These are phyloP conservation scores for Tethya wilhelma DNA, from an alignment of 37 sponge, comb jelly and placozoan genomes.

Conservation along the genomic window DNA sequence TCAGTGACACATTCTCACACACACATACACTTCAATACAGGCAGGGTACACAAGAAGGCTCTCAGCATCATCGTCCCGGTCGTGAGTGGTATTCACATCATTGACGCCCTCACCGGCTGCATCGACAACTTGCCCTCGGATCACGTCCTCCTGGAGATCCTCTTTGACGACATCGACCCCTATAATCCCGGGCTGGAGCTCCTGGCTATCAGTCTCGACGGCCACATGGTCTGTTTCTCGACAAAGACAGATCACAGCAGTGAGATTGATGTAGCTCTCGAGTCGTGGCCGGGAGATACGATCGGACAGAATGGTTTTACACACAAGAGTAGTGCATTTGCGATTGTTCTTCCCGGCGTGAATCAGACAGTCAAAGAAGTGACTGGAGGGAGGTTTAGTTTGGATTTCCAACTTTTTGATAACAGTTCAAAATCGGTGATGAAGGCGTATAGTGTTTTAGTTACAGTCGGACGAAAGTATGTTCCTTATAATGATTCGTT, in stretches of 20 bases:
- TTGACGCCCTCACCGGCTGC: constrained; percentile 38
- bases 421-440: not conserved
- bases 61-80: constrained; percentile 20
- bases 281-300: constrained; percentile 52
- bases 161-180: constrained; percentile 58
- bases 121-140: not conserved
- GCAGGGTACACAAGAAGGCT: no score
- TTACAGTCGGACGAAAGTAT: constrained; percentile 36
- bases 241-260: not conserved
- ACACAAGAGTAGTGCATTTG: constrained; percentile 50
- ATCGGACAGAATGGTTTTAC: constrained; percentile 43
- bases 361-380: constrained; percentile 27
- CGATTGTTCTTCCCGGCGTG: not conserved
- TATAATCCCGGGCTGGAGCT: constrained; percentile 60
- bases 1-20: no score
- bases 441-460: not conserved
- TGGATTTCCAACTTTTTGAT: constrained; percentile 20
- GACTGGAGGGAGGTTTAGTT: constrained; percentile 32
- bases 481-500: constrained; percentile 10
- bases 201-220: constrained; percentile 31
- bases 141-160: constrained; percentile 13
- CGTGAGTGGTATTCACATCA: constrained; percentile 1
- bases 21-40: no score
- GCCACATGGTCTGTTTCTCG: constrained; percentile 40
- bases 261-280: not conserved